Base-by-base conservation (phyloP, 2,888 invertebrate species). In the Drosophila atripex region DNA sequence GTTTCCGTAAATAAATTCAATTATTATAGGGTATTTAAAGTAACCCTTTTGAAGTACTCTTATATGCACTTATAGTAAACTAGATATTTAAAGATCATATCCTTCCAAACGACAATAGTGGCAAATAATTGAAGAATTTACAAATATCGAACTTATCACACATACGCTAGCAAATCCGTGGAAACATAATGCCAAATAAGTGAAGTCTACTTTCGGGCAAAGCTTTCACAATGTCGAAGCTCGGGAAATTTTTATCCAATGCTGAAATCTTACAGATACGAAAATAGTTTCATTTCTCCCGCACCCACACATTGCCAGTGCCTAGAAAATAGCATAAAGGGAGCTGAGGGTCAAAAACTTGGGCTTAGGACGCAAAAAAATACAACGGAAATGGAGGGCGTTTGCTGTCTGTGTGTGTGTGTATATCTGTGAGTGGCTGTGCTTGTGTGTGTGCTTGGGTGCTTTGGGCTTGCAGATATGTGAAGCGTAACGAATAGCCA, bases 71-170 rank as follows among this genome's bases (percentile, higher is more conserved):
- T 28, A 2, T 9, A 28, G 28, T 9, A 8, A 28, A 28, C 9
- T 28, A 9, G 3, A 2, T 28, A 9, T 9, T 28, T 28, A 9
- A 28, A 28, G 28, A 28, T 32, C 32, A 6, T 32, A 32, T 32
- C 32, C 32, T n/a, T 35, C 6, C 6, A 35, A 35, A 63, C 61
- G 61, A 73, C 70, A 80, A 82, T 43, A 59, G 71, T 61, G 76
- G 59, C 80, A 76, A 78, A 78, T 82, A 85, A 82, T 82, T 73
- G 71, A 78, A 78, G 74, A 76, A 41, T 69, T 72, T 66, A 73
- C 73, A 68, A 70, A 80, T 85, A 85, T 85, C 73, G 75, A 70
- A 77, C 79, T 71, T 82, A 87, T 80, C 78, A 23, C 45, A 52
- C 30, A 49, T 51, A 59, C 9, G 50, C 35, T 14, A 1, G 2